A percentile compares a stretch with the other conserved stretches of the same genome.
phyloP scores from a whole-genome alignment of 1,140 invertebrate species.

The Delia radicum region DNA sequence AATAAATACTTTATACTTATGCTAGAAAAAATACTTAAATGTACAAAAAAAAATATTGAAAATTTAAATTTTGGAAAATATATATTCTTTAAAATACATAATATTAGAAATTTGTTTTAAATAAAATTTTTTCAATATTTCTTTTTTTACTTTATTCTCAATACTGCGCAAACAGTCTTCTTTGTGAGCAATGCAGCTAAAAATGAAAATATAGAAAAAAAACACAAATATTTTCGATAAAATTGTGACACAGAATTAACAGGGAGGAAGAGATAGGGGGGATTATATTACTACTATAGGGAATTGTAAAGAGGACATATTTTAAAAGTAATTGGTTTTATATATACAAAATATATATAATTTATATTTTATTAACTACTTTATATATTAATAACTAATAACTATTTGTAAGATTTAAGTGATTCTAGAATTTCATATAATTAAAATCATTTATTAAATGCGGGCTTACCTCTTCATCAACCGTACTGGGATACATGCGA shows the following conservation, averaged over 20 bases:
- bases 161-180: constrained; percentile 36
- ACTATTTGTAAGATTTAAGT: neutral
- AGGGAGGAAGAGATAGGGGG: neutral
- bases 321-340: neutral
- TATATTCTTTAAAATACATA: too few relatives aligned
- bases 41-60: too few relatives aligned
- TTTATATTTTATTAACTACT: neutral
- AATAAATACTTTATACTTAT: too few relatives aligned
- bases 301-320: neutral
- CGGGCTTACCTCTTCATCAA: constrained; percentile 79
- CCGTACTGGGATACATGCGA: constrained; percentile 66
- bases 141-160: constrained; percentile 22
- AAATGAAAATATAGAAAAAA: constrained; percentile 15
- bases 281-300: neutral
- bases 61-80: too few relatives aligned
- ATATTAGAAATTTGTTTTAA: neutral
- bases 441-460: constrained; percentile 58
- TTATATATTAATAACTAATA: neutral
- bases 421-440: constrained; percentile 50
- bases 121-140: neutral
- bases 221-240: constrained; percentile 9
- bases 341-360: neutral
- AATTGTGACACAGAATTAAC: neutral
- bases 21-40: too few relatives aligned
- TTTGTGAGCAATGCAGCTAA: constrained; percentile 34